Conservation (phyloP, 1,140 invertebrate genomes). For the Arctopsyche grandis region DNA sequence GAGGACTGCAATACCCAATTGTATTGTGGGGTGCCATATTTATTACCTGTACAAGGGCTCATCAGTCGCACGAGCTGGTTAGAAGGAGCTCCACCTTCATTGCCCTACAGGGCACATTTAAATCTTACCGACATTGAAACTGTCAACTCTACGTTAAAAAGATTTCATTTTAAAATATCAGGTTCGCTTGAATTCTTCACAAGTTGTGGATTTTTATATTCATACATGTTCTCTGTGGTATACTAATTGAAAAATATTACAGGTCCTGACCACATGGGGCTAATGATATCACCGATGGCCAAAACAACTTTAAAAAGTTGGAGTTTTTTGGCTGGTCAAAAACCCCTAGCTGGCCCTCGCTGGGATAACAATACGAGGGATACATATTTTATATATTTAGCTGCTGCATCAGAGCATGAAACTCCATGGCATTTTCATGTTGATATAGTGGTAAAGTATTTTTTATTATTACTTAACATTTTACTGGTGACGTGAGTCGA, state of each 20-base stretch:
- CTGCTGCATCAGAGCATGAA: slow-evolving; percentile 45
- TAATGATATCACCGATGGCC: slow-evolving; percentile 51
- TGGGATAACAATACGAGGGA: slow-evolving; percentile 46
- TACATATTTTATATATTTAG: slow-evolving; percentile 52
- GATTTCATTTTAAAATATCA: slow-evolving; percentile 53
- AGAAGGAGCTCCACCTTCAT: slow-evolving; percentile 53
- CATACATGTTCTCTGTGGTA: background rate
- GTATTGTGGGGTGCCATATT: slow-evolving; percentile 83
- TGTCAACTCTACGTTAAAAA: slow-evolving; percentile 44
- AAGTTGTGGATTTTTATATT: background rate
- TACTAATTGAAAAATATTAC: background rate
- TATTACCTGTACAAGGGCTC: slow-evolving; percentile 69
- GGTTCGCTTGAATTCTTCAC: slow-evolving; percentile 23
- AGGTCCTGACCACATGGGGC: slow-evolving; percentile 53
- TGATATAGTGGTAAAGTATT: slow-evolving; percentile 44
- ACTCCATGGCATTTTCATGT: slow-evolving; percentile 53
- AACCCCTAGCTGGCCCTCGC: slow-evolving; percentile 44
- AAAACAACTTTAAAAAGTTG: slow-evolving; percentile 49
- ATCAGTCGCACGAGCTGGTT: slow-evolving; percentile 64
- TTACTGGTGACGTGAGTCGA: too few species aligned
- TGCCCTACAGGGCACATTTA: slow-evolving; percentile 44
- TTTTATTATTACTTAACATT: slow-evolving; percentile 24
- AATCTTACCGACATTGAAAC: slow-evolving; percentile 38
- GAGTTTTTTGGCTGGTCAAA: slow-evolving; percentile 47
- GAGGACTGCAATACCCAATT: slow-evolving; percentile 72